Conservation (phyloP, 2,888 invertebrate genomes). For the Mythimna loreyi region DNA sequence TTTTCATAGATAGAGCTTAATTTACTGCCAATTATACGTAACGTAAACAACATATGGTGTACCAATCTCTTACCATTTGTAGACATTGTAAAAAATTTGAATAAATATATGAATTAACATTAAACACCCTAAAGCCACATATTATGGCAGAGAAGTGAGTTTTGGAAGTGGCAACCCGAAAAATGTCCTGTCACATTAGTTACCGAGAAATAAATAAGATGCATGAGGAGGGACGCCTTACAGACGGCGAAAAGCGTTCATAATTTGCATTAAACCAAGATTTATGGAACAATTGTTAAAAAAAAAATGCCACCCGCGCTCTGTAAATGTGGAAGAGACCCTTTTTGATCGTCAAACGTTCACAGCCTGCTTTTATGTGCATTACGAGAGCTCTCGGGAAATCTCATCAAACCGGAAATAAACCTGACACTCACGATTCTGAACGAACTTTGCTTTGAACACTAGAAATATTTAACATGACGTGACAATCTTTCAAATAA, state of each 20-base stretch:
- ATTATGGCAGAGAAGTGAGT: conserved; percentile 14
- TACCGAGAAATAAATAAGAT: conserved; percentile 44
- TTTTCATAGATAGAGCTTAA: conserved; percentile 63
- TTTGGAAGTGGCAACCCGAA: conserved; percentile 32
- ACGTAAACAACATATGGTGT: conserved; percentile 48
- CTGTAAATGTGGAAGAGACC: conserved; percentile 19
- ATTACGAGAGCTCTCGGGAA: conserved; percentile 22
- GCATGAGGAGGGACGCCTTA: conserved; percentile 35
- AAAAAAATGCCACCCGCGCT: conserved; percentile 19
- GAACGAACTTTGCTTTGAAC: neutral
- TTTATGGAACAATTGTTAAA: conserved; percentile 43
- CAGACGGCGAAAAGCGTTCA: conserved; percentile 31
- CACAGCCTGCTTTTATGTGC: conserved; percentile 30
- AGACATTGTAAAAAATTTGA: conserved; percentile 29
- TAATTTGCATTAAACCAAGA: conserved; percentile 42
- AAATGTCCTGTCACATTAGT: conserved; percentile 47
- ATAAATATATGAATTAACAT: conserved; percentile 17
- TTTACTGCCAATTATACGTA: conserved; percentile 58
- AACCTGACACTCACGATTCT: conserved; percentile 3
- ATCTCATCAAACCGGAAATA: conserved; percentile 29
- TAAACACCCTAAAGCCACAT: conserved; percentile 24
- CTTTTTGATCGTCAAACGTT: conserved; percentile 40
- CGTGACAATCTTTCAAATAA: neutral
- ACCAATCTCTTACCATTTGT: conserved; percentile 56
- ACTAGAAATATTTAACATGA: conserved; percentile 1